Percentiles rank a stretch among this genome's conserved stretches.
Evolutionary conservation across 1,140 invertebrate species (phyloP).

Genomic region (Eriosoma lanigerum): DNA sequence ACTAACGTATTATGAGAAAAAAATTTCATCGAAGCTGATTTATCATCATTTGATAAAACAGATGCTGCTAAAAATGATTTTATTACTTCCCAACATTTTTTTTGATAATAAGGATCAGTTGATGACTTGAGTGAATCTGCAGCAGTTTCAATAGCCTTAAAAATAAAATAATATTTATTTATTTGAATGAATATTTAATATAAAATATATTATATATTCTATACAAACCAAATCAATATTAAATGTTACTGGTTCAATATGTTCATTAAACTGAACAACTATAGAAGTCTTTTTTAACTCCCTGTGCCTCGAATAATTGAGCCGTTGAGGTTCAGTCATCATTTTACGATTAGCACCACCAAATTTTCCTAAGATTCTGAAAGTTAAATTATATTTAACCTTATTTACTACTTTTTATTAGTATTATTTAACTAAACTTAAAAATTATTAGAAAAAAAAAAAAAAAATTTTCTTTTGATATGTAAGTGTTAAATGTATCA

Average conservation of each 20-base stretch:
- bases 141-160: conserved; percentile 80
- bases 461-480: no score
- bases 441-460: no score
- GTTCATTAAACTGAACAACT: conserved; percentile 82
- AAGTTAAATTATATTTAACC: conserved; percentile 44
- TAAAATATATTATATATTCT: neutral
- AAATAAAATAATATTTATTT: neutral
- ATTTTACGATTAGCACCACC: conserved; percentile 97
- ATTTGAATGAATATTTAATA: neutral
- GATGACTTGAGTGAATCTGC: conserved; percentile 81
- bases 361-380: conserved; percentile 92
- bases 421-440: no score
- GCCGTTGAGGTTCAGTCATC: conserved; percentile 93
- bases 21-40: conserved; percentile 73
- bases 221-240: conserved; percentile 77
- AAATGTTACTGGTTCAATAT: conserved; percentile 77
- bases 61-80: conserved; percentile 86
- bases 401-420: no score
- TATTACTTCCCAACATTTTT: conserved; percentile 92
- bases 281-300: conserved; percentile 79
- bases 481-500: no score
- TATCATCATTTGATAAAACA: conserved; percentile 79
- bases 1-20: conserved; percentile 72
- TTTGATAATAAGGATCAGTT: conserved; percentile 82
- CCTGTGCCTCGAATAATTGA: conserved; percentile 71